Evolutionary conservation across 2,113 vertebrate species (phyloP), one percentile per base, ranked within the genome.

Genomic region (Callaeas wilsoni): DNA sequence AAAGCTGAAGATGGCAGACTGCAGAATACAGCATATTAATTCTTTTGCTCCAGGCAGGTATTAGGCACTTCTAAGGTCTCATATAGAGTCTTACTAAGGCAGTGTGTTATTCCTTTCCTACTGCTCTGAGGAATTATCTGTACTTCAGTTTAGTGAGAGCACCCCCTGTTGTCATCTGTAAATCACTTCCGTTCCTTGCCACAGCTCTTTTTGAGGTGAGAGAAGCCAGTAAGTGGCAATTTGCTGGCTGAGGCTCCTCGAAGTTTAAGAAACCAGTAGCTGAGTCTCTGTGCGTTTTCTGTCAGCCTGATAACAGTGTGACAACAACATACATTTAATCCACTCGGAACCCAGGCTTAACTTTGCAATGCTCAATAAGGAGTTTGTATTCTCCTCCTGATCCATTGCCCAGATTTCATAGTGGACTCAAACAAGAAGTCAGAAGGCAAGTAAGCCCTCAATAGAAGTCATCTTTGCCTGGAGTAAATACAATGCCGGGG

Each of bases 41-140:
- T 98, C 97, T 94, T 97, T 98, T 98, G 98, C 98, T 98, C 81
- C 96, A 97, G 98, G 98, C 98, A 98, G 97, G 97, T 98, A 98
- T 98, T 98, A 98, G 97, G 96, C 97, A 98, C 98, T 98, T 98
- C 98, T 98, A 97, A 98, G 98, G 97, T 98, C 98, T 98, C 98
- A 97, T 96, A 97, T 84, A 97, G 97, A 97, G 97, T 93, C 97
- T 96, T 95, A 91, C 95, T 87, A 96, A 98, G 97, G 97, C 95
- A 93, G 94, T 96, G 96, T 97, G 98, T 97, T 98, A 98, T 97
- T 98, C 96, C 96, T 97, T 97, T 94, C 98, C 98, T 96, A 97
- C 97, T 96, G 97, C 96, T 98, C 97, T 92, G 97, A 97, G 98
- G 98, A 97, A 90, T 77, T 97, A 97, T 97, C 98, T 98, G 96